Evolutionary conservation across 2,888 invertebrate species (phyloP), one percentile per base, ranked within the genome.

Genomic region (Phania funesta): DNA sequence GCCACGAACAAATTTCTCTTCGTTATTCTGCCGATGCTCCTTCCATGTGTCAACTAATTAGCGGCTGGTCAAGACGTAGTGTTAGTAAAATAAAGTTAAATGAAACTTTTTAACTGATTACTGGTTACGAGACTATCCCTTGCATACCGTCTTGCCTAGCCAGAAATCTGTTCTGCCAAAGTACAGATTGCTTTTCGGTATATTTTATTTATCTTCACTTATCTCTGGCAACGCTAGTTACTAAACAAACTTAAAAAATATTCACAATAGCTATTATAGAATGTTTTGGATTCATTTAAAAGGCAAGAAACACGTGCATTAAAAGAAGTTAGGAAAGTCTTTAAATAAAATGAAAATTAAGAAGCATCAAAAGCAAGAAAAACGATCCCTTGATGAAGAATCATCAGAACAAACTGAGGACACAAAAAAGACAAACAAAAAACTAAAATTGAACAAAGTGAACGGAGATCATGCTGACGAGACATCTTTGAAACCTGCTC

Each of bases 321-420:
- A 16, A 48, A 3, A 2, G 48, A 29, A 73, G 8, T 29, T 46
- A 54, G 2, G 11, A 44, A 67, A 62, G 54, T 67, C 20, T 76
- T 70, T 52, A 60, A 73, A 62, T 60, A 81, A 78, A 83, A 85
- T 85, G 84, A 82, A 85, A 77, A 38, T 75, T 46, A 83, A 85
- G 41, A 75, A 77, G 16, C 76, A 70, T 26, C 83, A 85, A 80
- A 83, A 79, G 22, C 60, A 76, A 13, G 65, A 65, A 48, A 83
- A 83, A 50, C 67, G 67, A 20, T 7, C 22, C 1, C 35, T 41
- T 8, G 32, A 46, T 18, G 38, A 24, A 4, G 52, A 78, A 18
- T 6, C 52, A 38, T 22, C 29, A 2, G 56, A 74, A 24, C 24
- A 50, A 58, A 8, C 16, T 1, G 26, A 41, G 3, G 29, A 26